Evolutionary conservation across 2,797 vertebrate genomes (phyloP).

Genomic region (Myotis planiceps): DNA sequence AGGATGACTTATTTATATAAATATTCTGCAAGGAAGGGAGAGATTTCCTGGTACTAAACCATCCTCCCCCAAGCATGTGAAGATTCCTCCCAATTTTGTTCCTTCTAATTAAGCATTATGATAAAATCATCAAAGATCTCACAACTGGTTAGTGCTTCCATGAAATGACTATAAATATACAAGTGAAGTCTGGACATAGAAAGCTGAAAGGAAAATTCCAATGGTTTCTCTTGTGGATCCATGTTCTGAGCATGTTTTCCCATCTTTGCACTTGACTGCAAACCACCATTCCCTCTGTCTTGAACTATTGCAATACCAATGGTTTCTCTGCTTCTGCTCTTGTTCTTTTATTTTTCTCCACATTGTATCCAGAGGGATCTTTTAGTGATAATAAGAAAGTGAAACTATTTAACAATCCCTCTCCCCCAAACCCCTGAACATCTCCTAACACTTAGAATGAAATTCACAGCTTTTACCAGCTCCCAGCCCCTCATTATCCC

Average conservation of each 20-base stretch:
- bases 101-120: neutral
- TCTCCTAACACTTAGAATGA: neutral
- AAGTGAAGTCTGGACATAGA: neutral
- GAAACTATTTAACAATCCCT: neutral
- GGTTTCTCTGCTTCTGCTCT: neutral
- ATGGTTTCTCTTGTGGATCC: neutral
- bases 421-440: neutral
- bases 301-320: neutral
- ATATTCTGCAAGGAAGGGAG: neutral
- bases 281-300: neutral
- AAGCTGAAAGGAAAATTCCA: neutral
- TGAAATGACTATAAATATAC: neutral
- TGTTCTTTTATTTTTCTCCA: neutral
- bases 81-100: neutral
- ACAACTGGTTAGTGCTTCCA: neutral
- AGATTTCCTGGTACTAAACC: neutral
- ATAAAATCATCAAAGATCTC: neutral
- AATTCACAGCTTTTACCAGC: neutral
- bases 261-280: neutral
- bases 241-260: neutral
- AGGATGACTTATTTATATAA: neutral
- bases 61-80: neutral
- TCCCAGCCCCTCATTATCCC: accelerated
- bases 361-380: neutral
- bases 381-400: neutral